phyloP scores from a whole-genome alignment of 23 tunicate species.

The Trididemnum clinides region DNA sequence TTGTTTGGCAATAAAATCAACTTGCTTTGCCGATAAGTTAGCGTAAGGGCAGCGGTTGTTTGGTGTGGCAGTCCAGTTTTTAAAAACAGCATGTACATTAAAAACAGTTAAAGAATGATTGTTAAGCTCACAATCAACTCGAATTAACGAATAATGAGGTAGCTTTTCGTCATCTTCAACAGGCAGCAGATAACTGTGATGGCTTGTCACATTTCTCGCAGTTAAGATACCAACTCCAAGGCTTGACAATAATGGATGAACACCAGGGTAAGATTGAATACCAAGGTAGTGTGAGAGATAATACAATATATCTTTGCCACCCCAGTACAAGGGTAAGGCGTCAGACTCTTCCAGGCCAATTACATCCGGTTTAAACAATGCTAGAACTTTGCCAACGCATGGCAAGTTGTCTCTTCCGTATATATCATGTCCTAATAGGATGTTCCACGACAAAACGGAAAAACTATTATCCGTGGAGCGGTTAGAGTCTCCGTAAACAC shows the following conservation, averaged over 20 bases:
- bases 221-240: slow-evolving; percentile 79
- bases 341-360: slow-evolving; percentile 83
- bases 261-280: slow-evolving; percentile 1
- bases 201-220: slow-evolving; percentile 18
- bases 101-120: slow-evolving; percentile 39
- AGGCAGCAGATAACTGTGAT: slow-evolving; percentile 40
- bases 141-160: slow-evolving; percentile 37
- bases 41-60: slow-evolving; percentile 15
- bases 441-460: slow-evolving; percentile 74
- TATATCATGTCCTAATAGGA: slow-evolving; percentile 68
- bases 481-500: neutral
- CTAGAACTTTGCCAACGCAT: slow-evolving; percentile 19
- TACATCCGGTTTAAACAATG: slow-evolving; percentile 41
- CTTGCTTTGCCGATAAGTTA: slow-evolving; percentile 47
- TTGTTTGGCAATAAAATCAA: slow-evolving; percentile 45
- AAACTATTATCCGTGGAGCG: neutral
- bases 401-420: slow-evolving; percentile 65
- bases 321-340: slow-evolving; percentile 75
- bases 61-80: slow-evolving; percentile 75
- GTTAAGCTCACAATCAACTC: neutral
- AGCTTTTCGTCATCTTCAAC: neutral
- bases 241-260: slow-evolving; percentile 53
- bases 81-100: slow-evolving; percentile 76
- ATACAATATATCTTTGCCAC: slow-evolving; percentile 71
- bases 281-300: slow-evolving; percentile 28